Base-by-base conservation (phyloP, 2,797 vertebrate species). In the Trachurus trachurus region DNA sequence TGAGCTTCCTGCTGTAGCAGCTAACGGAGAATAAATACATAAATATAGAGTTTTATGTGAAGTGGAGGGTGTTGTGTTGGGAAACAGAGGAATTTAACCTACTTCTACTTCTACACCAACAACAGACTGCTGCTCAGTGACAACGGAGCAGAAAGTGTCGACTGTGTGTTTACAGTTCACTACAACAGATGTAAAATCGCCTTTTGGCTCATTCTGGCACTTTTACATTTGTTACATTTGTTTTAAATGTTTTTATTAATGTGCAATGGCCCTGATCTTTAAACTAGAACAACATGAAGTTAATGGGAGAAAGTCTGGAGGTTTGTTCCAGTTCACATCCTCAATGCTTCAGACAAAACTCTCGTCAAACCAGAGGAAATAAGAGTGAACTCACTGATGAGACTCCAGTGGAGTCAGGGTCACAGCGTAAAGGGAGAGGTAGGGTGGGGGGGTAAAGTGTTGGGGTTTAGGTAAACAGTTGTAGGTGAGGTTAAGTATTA, bases 1-100 rank as follows among this genome's bases (percentile, higher is more conserved):
- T 74, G 93, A 85, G 83, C 94, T 97, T 91, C 95, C 95, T 68
- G 91, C 95, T 94, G 77, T 83, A 97, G 91, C 81, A 88, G 80
- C n/a, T n/a, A n/a, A n/a, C 86, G 10, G 59, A 78, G 87, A 65
- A 75, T 91, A 93, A 92, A 94, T 86, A n/a, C n/a, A n/a, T n/a
- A n/a, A n/a, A 26, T 26, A 92, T 91, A 90, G 89, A 83, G 44
- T 83, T 94, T 92, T 91, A 91, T 89, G 89, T 88, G 83, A 92
- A 82, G 56, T 81, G 78, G 60, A 76, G 86, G 75, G 76, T 79
- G 80, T 80, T 66, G 53, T 86, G 77, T 83, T 83, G 76, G 82
- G 73, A 81, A 15, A 40, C 52, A 76, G 74, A 89, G 90, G 91
- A 94, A 93, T 93, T 88, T 78, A 87, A 88, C 78, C 77, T 86